Base-by-base conservation (phyloP, 2,113 vertebrate species). In the Campylorhamphus procurvoides region DNA sequence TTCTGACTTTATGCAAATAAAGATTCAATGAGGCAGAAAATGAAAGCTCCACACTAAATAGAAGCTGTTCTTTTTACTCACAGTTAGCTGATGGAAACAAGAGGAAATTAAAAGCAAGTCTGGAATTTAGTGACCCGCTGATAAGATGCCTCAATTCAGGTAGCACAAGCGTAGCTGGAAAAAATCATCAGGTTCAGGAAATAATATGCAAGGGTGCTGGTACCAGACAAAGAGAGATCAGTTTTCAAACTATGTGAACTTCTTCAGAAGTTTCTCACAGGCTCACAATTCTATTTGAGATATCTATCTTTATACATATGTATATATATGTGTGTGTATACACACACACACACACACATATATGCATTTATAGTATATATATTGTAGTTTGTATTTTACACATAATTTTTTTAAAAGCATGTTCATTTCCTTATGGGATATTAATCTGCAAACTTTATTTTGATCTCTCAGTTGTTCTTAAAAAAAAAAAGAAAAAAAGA, bases 71-170 rank as follows among this genome's bases (percentile, higher is more conserved):
- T 85, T 89, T 92, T 93, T 94, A 58, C 62, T 84, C 89, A 84
- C 78, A 73, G 89, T 84, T 92, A 96, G 94, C 74, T 89, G 95
- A 91, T 87, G 84, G 87, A 78, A 94, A 95, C 49, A 84, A 93
- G 89, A 92, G 81, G 75, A 94, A 89, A 91, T 95, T 91, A 97
- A 95, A 93, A 89, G 71, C 58, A 92, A 87, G 77, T 15, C 62
- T 82, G 58, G 40, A 91, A 94, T 82, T 89, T 93, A 92, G 64
- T 94, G 80, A 94, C 64, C 87, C 66, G 25, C 84, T 85, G 71
- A 71, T 81, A 90, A 94, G 53, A 75, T 82, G 52, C 40, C 10
- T 89, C 33, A 81, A 66, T 88, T 92, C 29, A 66, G 59, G 64
- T 56, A 76, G 62, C 29, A 60, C 56, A 91, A 64, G 47, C 28